phyloP scores from a whole-genome alignment of 2,113 vertebrate species.

The Rutilus rutilus region DNA sequence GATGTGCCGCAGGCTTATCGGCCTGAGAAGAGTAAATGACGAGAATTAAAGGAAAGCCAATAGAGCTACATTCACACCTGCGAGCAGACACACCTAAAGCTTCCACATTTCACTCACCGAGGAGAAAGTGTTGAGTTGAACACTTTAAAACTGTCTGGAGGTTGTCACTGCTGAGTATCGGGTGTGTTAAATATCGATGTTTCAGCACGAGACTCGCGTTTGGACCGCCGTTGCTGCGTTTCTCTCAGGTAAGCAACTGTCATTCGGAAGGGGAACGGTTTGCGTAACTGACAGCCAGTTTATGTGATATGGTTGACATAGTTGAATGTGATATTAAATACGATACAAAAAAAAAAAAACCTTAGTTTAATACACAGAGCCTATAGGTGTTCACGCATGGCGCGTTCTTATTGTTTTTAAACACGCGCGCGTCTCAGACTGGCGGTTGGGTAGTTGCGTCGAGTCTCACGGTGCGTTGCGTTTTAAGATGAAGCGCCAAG shows the following conservation, averaged over 20 bases:
- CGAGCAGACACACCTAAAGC: not conserved
- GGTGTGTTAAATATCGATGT: conserved; percentile 25
- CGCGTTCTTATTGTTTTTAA: not conserved
- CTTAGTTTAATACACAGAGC: not conserved
- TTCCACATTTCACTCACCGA: not conserved
- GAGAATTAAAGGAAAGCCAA: conserved; percentile 53
- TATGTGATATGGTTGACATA: not conserved
- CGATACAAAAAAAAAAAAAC: not conserved
- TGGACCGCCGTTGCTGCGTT: not conserved
- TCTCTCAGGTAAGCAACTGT: conserved; percentile 44
- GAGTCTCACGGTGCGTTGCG: not conserved
- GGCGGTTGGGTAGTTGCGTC: not conserved
- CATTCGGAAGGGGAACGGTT: not conserved
- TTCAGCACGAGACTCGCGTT: conserved; percentile 4
- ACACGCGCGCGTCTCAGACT: not conserved
- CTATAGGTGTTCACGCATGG: not conserved
- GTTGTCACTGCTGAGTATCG: not conserved
- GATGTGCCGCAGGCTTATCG: conserved; percentile 66
- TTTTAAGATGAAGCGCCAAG: not conserved
- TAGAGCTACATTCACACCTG: conserved; percentile 40
- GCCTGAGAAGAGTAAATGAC: conserved; percentile 41
- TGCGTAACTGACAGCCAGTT: not conserved
- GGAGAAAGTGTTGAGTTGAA: not conserved
- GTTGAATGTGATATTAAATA: not conserved
- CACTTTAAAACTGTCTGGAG: not conserved